Percentiles rank a stretch among this genome's conserved stretches.
Evolutionary conservation across 2,888 invertebrate species (phyloP).

Genomic region (Suillia variegata): DNA sequence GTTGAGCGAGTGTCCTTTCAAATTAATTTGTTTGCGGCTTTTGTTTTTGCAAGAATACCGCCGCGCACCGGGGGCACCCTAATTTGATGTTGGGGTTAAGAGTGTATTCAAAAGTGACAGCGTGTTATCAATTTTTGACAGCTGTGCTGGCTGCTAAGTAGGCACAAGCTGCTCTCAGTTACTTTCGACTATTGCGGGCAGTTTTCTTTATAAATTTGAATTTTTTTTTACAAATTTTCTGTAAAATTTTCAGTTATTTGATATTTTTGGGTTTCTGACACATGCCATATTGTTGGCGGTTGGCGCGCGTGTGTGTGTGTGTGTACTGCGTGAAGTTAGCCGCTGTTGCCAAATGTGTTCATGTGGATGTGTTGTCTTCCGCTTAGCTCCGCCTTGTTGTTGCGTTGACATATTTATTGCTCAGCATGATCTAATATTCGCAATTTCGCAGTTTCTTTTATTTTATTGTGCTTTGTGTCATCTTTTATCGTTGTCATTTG

Average conservation of each 20-base stretch:
- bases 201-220: no score
- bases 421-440: conserved; percentile 46
- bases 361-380: not conserved
- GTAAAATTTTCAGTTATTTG: not conserved
- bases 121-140: not conserved
- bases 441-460: conserved; percentile 41
- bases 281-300: not conserved
- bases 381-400: conserved; percentile 8
- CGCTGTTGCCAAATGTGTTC: not conserved
- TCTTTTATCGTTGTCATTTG: conserved; percentile 15
- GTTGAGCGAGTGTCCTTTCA: not conserved
- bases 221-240: not conserved
- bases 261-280: not conserved
- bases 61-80: no score
- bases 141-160: not conserved
- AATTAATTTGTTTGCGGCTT: not conserved
- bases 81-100: no score
- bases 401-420: conserved; percentile 46
- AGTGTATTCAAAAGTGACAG: not conserved
- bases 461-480: conserved; percentile 26
- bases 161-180: not conserved
- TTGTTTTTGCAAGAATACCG: not conserved
- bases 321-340: not conserved
- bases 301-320: no score
- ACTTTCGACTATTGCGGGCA: not conserved